Percentiles rank a stretch among this genome's conserved stretches.
Conservation (phyloP, 2,888 invertebrate genomes). For the Anthophora plumipes region DNA sequence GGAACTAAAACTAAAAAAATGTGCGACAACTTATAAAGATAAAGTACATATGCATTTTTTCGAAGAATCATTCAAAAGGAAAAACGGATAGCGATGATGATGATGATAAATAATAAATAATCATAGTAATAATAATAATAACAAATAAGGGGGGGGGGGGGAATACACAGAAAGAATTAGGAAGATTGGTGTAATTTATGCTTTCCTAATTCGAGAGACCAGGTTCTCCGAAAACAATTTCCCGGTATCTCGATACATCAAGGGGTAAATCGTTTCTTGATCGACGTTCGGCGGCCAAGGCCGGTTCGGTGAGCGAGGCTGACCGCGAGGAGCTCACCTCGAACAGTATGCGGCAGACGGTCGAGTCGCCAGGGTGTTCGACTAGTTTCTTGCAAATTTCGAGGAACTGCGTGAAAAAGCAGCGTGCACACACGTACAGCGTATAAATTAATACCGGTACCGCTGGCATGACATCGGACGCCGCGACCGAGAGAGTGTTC, state of each 20-base stretch:
- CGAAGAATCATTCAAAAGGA: no score
- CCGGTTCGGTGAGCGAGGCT: background rate
- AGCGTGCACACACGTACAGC: constrained; percentile 84
- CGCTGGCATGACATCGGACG: constrained; percentile 53
- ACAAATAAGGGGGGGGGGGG: no score
- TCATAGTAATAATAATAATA: no score
- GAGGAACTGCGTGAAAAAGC: constrained; percentile 83
- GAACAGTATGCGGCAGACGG: constrained; percentile 53
- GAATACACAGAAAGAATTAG: background rate
- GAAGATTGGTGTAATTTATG: background rate
- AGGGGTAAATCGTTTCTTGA: constrained; percentile 19
- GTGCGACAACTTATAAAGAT: no score
- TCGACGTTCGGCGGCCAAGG: background rate
- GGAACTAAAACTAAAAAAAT: no score
- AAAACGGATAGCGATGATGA: no score
- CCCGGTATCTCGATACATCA: constrained; percentile 11
- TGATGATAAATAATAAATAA: no score
- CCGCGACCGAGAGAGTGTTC: constrained; percentile 23
- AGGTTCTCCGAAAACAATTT: constrained; percentile 10
- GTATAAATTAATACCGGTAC: constrained; percentile 84
- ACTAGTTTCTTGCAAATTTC: constrained; percentile 85
- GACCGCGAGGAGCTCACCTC: background rate
- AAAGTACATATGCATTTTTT: no score
- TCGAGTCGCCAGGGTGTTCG: constrained; percentile 74
- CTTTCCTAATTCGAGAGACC: background rate